phyloP scores from a whole-genome alignment of 2,888 invertebrate species.

The Stratiomys singularior region DNA sequence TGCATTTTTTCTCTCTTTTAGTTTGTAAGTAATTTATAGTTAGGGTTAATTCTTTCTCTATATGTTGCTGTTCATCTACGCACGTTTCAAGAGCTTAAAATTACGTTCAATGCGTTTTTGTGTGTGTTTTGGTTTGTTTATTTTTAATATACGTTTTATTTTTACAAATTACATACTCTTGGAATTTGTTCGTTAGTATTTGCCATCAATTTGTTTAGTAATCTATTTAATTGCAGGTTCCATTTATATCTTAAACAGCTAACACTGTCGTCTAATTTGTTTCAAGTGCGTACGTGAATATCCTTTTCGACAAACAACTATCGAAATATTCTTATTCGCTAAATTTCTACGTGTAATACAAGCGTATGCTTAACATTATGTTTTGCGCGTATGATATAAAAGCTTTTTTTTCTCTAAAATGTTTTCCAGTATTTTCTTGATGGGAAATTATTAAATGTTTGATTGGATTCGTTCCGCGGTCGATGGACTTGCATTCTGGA shows the following conservation, averaged over 20 bases:
- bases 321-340: background rate
- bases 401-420: background rate
- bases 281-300: conserved; percentile 3
- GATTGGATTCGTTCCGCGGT: background rate
- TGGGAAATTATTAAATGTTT: background rate
- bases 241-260: background rate
- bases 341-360: conserved; percentile 11
- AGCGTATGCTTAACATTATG: background rate
- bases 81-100: background rate
- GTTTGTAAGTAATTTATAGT: conserved; percentile 45
- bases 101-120: background rate
- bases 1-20: no score
- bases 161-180: no score
- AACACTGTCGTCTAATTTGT: background rate
- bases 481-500: no score
- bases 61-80: conserved; percentile 2
- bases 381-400: conserved; percentile 1
- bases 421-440: background rate
- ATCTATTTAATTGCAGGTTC: conserved; percentile 20
- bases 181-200: conserved; percentile 47
- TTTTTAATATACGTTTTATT: conserved; percentile 46
- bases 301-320: conserved; percentile 8
- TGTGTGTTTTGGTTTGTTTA: conserved; percentile 28
- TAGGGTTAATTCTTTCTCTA: background rate
- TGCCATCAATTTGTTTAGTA: conserved; percentile 40